Percentiles rank a stretch among this genome's conserved stretches.
phyloP scores from a whole-genome alignment of 1,140 invertebrate species.

The Lysiphlebus fabarum region DNA sequence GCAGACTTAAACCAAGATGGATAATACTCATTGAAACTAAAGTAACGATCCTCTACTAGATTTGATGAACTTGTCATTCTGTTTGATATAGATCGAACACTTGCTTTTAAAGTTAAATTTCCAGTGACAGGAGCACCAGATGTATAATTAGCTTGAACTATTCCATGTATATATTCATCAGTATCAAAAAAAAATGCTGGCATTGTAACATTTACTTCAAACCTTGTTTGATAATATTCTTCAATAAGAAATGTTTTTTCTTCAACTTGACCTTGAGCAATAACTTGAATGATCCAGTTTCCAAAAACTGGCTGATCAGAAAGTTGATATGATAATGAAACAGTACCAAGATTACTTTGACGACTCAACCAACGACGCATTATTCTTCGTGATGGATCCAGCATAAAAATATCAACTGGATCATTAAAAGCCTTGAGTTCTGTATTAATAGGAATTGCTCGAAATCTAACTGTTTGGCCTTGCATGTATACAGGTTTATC shows the following conservation, averaged over 20 bases:
- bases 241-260: constrained; percentile 84
- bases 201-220: constrained; percentile 94
- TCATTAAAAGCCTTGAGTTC: constrained; percentile 83
- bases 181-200: constrained; percentile 88
- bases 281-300: constrained; percentile 85
- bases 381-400: constrained; percentile 81
- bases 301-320: constrained; percentile 90
- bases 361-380: constrained; percentile 88
- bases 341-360: constrained; percentile 86
- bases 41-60: constrained; percentile 64
- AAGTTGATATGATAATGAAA: constrained; percentile 84
- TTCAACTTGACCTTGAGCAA: constrained; percentile 83
- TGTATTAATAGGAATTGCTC: constrained; percentile 85
- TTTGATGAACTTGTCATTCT: constrained; percentile 4
- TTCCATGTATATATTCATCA: constrained; percentile 76
- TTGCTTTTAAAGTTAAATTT: constrained; percentile 81
- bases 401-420: constrained; percentile 84
- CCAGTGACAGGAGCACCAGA: constrained; percentile 79
- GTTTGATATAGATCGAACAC: constrained; percentile 64
- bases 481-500: constrained; percentile 96
- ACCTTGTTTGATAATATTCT: constrained; percentile 91
- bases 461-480: constrained; percentile 81
- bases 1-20: constrained; percentile 72
- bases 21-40: constrained; percentile 74
- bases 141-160: constrained; percentile 91